Evolutionary conservation across 2,113 vertebrate species (phyloP), one percentile per base, ranked within the genome.

Genomic region (Peromyscus polionotus): DNA sequence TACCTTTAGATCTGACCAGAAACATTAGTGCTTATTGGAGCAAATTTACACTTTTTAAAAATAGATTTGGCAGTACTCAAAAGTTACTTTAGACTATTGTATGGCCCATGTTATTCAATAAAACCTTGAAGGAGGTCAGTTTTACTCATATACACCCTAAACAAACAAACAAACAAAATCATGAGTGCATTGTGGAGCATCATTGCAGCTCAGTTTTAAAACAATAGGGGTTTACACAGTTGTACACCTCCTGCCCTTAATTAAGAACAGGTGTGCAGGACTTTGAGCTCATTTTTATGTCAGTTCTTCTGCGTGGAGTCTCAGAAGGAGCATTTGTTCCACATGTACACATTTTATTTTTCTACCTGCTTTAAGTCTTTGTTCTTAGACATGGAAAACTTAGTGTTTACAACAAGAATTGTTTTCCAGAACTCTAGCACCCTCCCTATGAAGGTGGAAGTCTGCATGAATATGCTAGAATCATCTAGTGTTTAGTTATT

Each of bases 401-500:
- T 24, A 85, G 28, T 91, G 95, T 98, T 97, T 97, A 76, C 76
- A 93, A 72, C 22, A 96, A 96, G 75, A 75, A 87, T 12, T 81
- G 19, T 96, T 89, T 91, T 97, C 85, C 68, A 88, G 96, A 97
- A 65, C n/a, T 85, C 10, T 39, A 63, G 4, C 73, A 84, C 87
- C 94, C 88, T 80, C 73, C 67, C 26, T 95, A 93, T 33, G 8
- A 63, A 93, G 95, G n/a, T 77, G 54, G 51, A 92, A 80, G 77
- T 91, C 79, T 98, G 98, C 98, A 98, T 98, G 98, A 90, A 77
- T 75, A 72, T 97, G 72, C 89, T 97, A 96, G 81, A 88, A 4
- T 31, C n/a, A 3, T 20, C 48, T 84, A 88, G 92, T 94, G 90
- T 77, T 45, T 89, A 81, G 2, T 67, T 95, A 1, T 61, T 96